Base-by-base conservation (phyloP, 2,888 invertebrate species). In the Noctuana brunneofusca region DNA sequence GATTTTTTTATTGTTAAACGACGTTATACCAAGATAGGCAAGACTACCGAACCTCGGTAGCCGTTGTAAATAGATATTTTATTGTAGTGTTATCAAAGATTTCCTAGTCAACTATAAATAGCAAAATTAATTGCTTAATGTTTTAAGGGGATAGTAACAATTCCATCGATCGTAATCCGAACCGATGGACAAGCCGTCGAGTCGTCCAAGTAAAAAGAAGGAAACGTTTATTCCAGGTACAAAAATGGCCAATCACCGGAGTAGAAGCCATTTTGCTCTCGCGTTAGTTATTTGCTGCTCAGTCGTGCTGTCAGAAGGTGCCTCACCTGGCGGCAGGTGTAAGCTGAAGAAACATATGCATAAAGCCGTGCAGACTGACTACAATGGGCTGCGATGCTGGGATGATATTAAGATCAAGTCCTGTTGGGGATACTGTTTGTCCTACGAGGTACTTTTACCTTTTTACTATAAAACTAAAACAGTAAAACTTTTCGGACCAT, bases 371-470 rank as follows among this genome's bases (percentile, higher is more conserved):
- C 91, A 91, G 69, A 87, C 84, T 0, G 91, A 91, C 66, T 92
- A 93, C 49, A 92, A 92, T 57, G 96, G 96, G 0, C 92, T 94
- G 18, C 92, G 94, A 57, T 97, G 97, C 79, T 96, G 95, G 95
- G 97, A 96, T 71, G 93, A 93, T 60, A 93, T 97, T 1, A 94
- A 94, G 60, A 96, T 96, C 6, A 93, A 94, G 87, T 95, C 96
- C 0, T 97, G 97, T 76, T 96, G 96, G 95, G 97, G 97, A 53
- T 93, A 96, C 57, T 97, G 97, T 75, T 94, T 96, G 76, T 96
- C 97, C 0, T 95, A 95, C 77, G 97, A 97, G 94, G 97, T 96
- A 65, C 38, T 35, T 48, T 0, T 11, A 38, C 30, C 30, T 11
- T 30, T 30, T 30, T 8, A 9, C 8, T 30, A 11, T 30, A 30